A percentile compares a stretch with the other conserved stretches of the same genome.
These are phyloP conservation scores for Darevskia mixta DNA, from an alignment of 2,797 vertebrate genomes.

Conservation along the genomic window DNA sequence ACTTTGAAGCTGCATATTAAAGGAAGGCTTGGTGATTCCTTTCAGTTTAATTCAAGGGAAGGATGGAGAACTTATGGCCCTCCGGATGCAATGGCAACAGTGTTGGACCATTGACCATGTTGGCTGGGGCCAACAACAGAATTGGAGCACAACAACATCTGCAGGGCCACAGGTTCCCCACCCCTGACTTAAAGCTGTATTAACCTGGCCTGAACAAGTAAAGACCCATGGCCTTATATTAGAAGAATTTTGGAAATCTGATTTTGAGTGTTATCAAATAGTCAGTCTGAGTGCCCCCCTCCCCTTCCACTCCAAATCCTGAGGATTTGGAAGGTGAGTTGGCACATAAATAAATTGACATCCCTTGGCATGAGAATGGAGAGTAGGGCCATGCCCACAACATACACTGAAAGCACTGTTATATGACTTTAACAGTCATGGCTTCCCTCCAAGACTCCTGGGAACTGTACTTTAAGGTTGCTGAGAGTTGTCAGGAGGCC, in stretches of 20 bases:
- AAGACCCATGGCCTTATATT: neutral
- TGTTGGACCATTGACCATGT: no score
- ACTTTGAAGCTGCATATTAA: slow-evolving; percentile 7
- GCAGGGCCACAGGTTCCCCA: neutral
- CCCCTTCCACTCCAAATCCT: slow-evolving; percentile 29
- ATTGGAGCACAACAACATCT: no score
- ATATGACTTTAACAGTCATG: no score
- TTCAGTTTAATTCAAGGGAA: slow-evolving; percentile 16
- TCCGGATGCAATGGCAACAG: no score
- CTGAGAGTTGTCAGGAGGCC: no score
- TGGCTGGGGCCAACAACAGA: no score
- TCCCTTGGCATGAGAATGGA: neutral
- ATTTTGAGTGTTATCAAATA: slow-evolving; percentile 30
- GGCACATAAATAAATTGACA: neutral
- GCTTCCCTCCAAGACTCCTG: no score
- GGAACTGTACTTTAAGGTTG: no score
- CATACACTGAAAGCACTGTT: neutral
- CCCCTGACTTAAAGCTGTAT: neutral
- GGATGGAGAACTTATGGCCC: no score
- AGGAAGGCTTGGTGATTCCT: slow-evolving; percentile 30
- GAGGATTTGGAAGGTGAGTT: neutral
- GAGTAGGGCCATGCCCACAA: neutral
- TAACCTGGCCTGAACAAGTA: slow-evolving; percentile 39
- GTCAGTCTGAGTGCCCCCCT: slow-evolving; percentile 35
- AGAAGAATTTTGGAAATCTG: neutral